These are phyloP conservation scores for Psilopsiagon aurifrons DNA, from an alignment of 2,113 vertebrate genomes.

Conservation along the genomic window DNA sequence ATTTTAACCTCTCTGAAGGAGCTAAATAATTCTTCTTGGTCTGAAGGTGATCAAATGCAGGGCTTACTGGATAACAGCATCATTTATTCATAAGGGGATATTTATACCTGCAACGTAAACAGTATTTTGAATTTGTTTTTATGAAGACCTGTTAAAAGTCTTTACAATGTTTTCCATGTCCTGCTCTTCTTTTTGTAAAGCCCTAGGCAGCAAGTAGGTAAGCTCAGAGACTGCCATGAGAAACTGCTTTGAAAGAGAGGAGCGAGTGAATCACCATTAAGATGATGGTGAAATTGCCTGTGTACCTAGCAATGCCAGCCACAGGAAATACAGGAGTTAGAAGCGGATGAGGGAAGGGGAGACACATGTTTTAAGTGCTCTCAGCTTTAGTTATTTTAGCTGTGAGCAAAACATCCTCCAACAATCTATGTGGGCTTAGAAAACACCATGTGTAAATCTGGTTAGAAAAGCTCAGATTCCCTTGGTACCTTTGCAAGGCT, in stretches of 20 bases:
- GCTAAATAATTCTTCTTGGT: background rate
- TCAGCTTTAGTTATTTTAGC: background rate
- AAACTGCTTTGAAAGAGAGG: background rate
- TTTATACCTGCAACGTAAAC: background rate
- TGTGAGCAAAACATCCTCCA: background rate
- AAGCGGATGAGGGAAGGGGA: background rate
- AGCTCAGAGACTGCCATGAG: background rate
- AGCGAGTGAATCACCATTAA: background rate
- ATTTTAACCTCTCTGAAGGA: constrained; percentile 14
- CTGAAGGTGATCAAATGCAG: background rate
- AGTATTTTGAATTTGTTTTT: background rate
- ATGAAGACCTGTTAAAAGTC: background rate
- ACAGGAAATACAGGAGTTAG: background rate
- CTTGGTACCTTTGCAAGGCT: background rate
- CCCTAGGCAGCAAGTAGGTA: background rate
- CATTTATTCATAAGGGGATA: constrained; percentile 2
- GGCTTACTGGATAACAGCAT: background rate
- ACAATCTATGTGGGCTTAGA: background rate
- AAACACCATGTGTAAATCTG: background rate
- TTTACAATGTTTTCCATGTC: background rate
- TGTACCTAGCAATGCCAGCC: background rate
- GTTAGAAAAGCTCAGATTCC: background rate
- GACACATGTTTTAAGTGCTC: background rate
- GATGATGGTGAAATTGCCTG: background rate
- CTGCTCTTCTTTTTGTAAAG: background rate